Percentiles rank a stretch among this genome's conserved stretches.
Evolutionary conservation across 2,888 invertebrate species (phyloP).

Genomic region (Polymixis lichenea): DNA sequence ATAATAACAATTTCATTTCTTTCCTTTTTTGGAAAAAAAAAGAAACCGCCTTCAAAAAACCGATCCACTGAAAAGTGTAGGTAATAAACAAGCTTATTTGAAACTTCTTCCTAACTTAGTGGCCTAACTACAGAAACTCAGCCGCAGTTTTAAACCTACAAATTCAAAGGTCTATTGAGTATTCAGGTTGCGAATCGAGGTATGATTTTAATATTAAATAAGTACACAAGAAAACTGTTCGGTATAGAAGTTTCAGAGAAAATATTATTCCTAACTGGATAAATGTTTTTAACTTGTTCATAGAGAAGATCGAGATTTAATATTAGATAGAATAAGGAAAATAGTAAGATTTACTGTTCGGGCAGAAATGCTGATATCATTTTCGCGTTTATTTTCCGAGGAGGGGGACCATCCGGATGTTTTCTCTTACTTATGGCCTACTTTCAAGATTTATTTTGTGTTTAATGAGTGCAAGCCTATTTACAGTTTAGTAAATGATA

Average conservation of each 20-base stretch:
- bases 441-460: constrained; percentile 39
- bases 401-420: constrained; percentile 12
- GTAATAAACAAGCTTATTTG: constrained; percentile 8
- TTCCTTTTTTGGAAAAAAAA: no score
- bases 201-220: constrained; percentile 39
- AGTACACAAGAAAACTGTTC: constrained; percentile 14
- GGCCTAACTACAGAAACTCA: neutral
- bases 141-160: constrained; percentile 4
- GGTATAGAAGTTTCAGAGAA: constrained; percentile 16
- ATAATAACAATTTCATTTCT: no score
- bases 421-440: constrained; percentile 39
- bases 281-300: constrained; percentile 52
- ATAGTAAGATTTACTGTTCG: constrained; percentile 47
- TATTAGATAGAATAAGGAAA: constrained; percentile 56
- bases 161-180: constrained; percentile 24
- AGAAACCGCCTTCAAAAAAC: no score
- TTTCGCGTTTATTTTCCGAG: constrained; percentile 39
- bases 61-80: no score
- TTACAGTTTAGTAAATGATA: neutral
- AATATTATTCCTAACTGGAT: constrained; percentile 48
- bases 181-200: neutral
- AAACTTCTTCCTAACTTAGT: constrained; percentile 3
- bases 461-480: constrained; percentile 7
- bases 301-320: constrained; percentile 52
- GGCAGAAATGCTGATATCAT: constrained; percentile 45